Percentiles rank a stretch among this genome's conserved stretches.
phyloP scores from a whole-genome alignment of 2,797 vertebrate species.

The Manis javanica region DNA sequence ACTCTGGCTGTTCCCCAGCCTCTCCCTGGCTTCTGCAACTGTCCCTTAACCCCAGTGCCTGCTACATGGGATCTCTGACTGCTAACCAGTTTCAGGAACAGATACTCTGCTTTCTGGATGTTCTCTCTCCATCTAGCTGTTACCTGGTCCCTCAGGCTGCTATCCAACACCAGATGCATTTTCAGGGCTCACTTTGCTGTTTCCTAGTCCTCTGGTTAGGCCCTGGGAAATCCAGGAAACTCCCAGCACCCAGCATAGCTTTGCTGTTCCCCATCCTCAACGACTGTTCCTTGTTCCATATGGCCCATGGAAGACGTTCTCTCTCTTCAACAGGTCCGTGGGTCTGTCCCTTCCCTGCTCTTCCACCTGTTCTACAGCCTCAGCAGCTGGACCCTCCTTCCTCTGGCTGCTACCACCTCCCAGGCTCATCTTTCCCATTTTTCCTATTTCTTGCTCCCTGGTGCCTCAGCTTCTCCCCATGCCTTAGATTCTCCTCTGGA shows the following conservation, averaged over 20 bases:
- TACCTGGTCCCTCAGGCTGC: background rate
- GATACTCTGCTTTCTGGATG: background rate
- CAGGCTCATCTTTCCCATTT: background rate
- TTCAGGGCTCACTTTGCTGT: background rate
- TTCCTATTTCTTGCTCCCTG: background rate
- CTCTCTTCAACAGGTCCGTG: background rate
- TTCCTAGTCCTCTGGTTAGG: background rate
- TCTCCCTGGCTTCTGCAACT: background rate
- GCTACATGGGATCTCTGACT: background rate
- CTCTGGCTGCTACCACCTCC: background rate
- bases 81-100: background rate
- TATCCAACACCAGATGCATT: background rate
- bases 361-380: background rate
- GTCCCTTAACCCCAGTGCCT: background rate
- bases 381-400: background rate
- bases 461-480: background rate
- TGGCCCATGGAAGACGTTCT: background rate
- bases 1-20: background rate
- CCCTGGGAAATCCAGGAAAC: background rate
- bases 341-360: background rate
- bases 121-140: background rate
- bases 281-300: background rate
- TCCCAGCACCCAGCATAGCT: background rate
- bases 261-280: background rate
- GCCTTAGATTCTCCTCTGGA: background rate